Conservation (phyloP, 2,888 invertebrate genomes). For the Scaptomyza reducta region DNA sequence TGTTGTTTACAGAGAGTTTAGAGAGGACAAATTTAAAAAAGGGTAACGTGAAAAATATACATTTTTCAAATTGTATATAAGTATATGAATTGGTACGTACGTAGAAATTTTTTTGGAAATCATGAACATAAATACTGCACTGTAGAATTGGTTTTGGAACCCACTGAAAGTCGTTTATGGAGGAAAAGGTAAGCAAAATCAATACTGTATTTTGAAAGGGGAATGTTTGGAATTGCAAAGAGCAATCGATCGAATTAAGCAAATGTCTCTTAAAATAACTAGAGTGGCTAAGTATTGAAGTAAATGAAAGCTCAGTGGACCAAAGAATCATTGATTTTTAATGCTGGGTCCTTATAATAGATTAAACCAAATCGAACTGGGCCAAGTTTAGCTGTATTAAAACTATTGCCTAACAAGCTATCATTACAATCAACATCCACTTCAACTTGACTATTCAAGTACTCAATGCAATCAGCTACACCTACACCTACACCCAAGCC, state of each 20-base stretch:
- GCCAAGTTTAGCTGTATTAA: slow-evolving; percentile 13
- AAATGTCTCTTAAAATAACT: not conserved
- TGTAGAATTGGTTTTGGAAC: not conserved
- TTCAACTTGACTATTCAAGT: slow-evolving; percentile 67
- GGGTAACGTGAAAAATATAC: too few species aligned
- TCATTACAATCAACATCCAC: slow-evolving; percentile 70
- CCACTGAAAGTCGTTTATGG: not conserved
- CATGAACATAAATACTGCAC: not conserved
- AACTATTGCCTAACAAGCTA: slow-evolving; percentile 51
- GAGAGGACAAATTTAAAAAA: too few species aligned
- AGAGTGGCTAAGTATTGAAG: not conserved
- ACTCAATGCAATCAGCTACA: slow-evolving; percentile 68
- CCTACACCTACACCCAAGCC: slow-evolving; percentile 20
- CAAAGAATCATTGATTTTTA: slow-evolving; percentile 39
- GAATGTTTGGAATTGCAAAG: not conserved
- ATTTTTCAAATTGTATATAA: too few species aligned
- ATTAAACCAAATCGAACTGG: slow-evolving; percentile 32
- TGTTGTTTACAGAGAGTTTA: too few species aligned
- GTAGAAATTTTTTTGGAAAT: too few species aligned
- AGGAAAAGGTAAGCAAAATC: not conserved
- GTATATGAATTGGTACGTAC: too few species aligned
- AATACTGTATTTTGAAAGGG: not conserved
- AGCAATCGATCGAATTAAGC: not conserved
- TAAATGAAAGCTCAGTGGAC: slow-evolving; percentile 33
- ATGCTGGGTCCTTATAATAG: slow-evolving; percentile 29